Percentiles rank a stretch among this genome's conserved stretches.
Conservation (phyloP, 2,113 vertebrate genomes). For the Strigops habroptila region DNA sequence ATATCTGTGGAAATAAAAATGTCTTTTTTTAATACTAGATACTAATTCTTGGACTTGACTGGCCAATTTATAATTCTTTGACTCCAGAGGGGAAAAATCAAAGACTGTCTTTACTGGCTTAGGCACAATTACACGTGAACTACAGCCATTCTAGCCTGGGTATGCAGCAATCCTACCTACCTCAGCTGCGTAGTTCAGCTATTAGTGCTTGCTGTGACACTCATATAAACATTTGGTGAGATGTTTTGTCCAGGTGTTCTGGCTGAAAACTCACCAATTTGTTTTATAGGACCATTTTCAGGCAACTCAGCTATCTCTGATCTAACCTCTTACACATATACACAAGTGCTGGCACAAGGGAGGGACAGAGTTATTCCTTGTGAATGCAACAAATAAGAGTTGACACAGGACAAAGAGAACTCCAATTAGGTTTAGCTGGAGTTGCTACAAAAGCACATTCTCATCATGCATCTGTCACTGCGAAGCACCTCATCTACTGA, state of each 20-base stretch:
- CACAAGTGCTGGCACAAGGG: background rate
- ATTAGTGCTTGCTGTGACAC: background rate
- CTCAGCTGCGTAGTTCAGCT: background rate
- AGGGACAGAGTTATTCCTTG: background rate
- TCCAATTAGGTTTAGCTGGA: background rate
- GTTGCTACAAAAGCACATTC: background rate
- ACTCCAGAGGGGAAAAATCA: background rate
- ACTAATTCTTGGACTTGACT: background rate
- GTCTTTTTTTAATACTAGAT: background rate
- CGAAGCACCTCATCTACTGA: background rate
- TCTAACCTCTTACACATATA: background rate
- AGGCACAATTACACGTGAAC: background rate
- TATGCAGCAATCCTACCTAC: background rate
- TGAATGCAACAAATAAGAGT: background rate
- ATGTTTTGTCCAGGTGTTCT: background rate
- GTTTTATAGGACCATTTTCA: background rate
- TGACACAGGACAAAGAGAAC: background rate
- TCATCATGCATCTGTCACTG: background rate
- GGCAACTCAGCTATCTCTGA: background rate
- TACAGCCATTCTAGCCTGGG: background rate
- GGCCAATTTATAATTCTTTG: background rate
- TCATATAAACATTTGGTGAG: background rate
- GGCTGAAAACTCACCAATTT: background rate
- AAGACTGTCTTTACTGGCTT: background rate
- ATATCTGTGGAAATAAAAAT: background rate